These are phyloP conservation scores for Euplexia lucipara DNA, from an alignment of 2,888 invertebrate species.

Conservation along the genomic window DNA sequence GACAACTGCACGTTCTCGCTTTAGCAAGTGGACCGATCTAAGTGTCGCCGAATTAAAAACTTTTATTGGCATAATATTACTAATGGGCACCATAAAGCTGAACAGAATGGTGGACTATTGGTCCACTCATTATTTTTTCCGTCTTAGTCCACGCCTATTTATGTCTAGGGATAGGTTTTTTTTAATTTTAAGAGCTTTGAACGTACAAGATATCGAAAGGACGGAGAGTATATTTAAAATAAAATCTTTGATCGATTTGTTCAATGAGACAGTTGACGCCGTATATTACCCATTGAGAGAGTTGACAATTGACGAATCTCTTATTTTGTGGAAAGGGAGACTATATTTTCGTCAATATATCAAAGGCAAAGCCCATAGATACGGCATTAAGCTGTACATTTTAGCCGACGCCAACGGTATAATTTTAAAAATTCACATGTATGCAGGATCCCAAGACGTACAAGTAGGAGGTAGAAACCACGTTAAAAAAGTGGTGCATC, in stretches of 20 bases:
- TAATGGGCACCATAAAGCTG: slow-evolving; percentile 53
- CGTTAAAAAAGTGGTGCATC: slow-evolving; percentile 50
- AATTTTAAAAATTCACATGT: slow-evolving; percentile 59
- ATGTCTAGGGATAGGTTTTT: slow-evolving; percentile 61
- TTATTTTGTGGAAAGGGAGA: slow-evolving; percentile 60
- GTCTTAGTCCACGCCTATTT: slow-evolving; percentile 54
- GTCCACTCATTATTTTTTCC: slow-evolving; percentile 60
- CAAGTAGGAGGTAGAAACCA: slow-evolving; percentile 53
- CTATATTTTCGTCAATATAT: slow-evolving; percentile 59
- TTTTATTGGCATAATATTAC: slow-evolving; percentile 52
- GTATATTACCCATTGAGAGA: slow-evolving; percentile 58
- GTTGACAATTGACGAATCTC: slow-evolving; percentile 58
- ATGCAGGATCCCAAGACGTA: slow-evolving; percentile 52
- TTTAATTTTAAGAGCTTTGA: slow-evolving; percentile 62
- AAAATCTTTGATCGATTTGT: slow-evolving; percentile 59
- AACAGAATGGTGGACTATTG: slow-evolving; percentile 60
- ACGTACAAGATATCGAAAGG: slow-evolving; percentile 54
- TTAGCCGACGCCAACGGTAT: slow-evolving; percentile 59
- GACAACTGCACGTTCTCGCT: slow-evolving; percentile 49
- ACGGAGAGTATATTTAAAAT: slow-evolving; percentile 60
- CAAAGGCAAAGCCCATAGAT: slow-evolving; percentile 55
- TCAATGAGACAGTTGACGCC: slow-evolving; percentile 50
- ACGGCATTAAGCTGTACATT: slow-evolving; percentile 52
- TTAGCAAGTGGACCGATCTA: slow-evolving; percentile 55
- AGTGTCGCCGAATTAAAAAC: slow-evolving; percentile 46